These are phyloP conservation scores for Linnaemya tessellans DNA, from an alignment of 2,888 invertebrate species.

Conservation along the genomic window DNA sequence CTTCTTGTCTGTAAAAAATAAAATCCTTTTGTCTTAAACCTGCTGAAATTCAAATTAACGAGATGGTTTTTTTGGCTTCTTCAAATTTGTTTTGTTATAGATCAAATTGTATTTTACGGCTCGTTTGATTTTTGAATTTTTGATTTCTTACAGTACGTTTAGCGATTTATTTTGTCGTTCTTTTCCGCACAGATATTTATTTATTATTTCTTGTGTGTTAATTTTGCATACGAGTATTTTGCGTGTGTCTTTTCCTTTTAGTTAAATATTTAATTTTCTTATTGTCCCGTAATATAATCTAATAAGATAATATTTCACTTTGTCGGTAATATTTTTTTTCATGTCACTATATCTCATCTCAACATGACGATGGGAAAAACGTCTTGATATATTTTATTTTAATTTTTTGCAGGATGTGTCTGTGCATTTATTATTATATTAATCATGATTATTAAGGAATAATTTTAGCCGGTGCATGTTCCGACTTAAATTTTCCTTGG, in stretches of 20 bases:
- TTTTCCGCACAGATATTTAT: slow-evolving; percentile 22
- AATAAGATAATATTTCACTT: slow-evolving; percentile 71
- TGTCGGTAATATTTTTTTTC: slow-evolving; percentile 69
- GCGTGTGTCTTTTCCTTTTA: slow-evolving; percentile 49
- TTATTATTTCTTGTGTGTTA: slow-evolving; percentile 8
- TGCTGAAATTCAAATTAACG: slow-evolving; percentile 44
- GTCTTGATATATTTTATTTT: too few relatives aligned
- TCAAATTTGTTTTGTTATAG: slow-evolving; percentile 24
- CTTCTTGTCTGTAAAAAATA: slow-evolving; percentile 21
- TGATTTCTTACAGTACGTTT: slow-evolving; percentile 70
- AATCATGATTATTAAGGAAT: background rate
- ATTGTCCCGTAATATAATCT: slow-evolving; percentile 69
- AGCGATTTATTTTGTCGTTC: slow-evolving; percentile 59
- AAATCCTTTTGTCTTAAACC: slow-evolving; percentile 69
- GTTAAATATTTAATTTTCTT: slow-evolving; percentile 49
- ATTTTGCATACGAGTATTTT: slow-evolving; percentile 34
- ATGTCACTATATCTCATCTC: slow-evolving; percentile 5
- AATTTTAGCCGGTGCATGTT: too few relatives aligned
- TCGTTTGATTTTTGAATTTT: slow-evolving; percentile 74
- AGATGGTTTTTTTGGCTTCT: slow-evolving; percentile 10
- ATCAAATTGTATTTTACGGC: slow-evolving; percentile 73
- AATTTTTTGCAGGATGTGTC: background rate
- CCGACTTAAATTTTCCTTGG: too few relatives aligned
- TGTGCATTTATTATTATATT: background rate
- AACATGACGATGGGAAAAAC: slow-evolving; percentile 32